These are phyloP conservation scores for Hyalella azteca DNA, from an alignment of 2,888 invertebrate species.

Conservation along the genomic window DNA sequence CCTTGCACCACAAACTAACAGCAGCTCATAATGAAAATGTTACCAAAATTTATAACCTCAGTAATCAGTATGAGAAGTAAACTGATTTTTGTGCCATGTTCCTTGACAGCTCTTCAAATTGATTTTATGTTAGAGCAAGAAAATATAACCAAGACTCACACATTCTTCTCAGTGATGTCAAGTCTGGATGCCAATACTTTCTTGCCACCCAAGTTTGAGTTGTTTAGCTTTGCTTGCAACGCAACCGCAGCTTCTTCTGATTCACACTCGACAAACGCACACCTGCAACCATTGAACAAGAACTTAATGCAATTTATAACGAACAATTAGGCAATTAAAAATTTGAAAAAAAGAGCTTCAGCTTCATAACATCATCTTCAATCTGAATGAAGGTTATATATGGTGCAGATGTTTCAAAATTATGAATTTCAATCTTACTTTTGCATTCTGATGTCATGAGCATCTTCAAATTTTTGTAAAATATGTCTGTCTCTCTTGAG, in stretches of 20 bases:
- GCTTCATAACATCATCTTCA: no score
- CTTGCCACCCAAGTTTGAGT: neutral
- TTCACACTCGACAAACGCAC: conserved; percentile 29
- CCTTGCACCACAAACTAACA: no score
- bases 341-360: no score
- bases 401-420: no score
- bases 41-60: no score
- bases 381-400: no score
- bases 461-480: conserved; percentile 18
- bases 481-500: conserved; percentile 28
- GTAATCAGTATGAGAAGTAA: no score
- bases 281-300: neutral
- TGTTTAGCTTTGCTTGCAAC: conserved; percentile 21
- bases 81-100: no score
- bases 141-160: neutral
- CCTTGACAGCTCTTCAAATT: no score
- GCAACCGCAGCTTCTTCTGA: conserved; percentile 10
- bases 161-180: conserved; percentile 19
- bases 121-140: no score
- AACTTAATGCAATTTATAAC: neutral
- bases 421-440: conserved; percentile 2
- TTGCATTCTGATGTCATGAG: conserved; percentile 15
- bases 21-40: no score
- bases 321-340: neutral
- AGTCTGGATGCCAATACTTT: conserved; percentile 17